phyloP scores from a whole-genome alignment of 2,113 vertebrate genomes.

The Eira barbara region DNA sequence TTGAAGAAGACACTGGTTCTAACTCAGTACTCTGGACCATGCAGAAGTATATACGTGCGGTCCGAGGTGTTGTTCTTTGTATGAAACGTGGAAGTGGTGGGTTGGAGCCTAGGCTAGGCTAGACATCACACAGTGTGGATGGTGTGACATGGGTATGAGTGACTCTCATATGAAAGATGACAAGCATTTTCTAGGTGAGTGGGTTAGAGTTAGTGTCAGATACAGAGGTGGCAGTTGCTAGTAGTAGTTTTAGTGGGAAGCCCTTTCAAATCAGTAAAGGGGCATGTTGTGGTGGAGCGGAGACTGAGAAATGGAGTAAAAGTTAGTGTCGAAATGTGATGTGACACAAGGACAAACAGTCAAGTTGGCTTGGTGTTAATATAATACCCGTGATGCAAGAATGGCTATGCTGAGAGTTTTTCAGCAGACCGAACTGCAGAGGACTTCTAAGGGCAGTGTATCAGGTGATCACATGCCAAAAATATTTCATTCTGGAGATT shows the following conservation, averaged over 20 bases:
- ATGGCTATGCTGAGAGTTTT: background rate
- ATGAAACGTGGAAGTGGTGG: background rate
- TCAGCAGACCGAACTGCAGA: slow-evolving; percentile 35
- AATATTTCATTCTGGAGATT: slow-evolving; percentile 56
- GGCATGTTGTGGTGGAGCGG: background rate
- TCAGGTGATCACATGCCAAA: slow-evolving; percentile 57
- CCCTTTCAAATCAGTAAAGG: background rate
- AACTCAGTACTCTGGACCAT: background rate
- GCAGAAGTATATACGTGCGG: background rate
- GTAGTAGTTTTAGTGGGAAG: background rate
- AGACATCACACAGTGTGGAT: background rate
- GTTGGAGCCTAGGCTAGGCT: background rate
- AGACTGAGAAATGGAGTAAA: background rate
- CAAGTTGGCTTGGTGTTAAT: background rate
- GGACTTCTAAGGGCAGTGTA: slow-evolving; percentile 46
- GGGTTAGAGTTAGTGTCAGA: background rate
- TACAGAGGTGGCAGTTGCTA: background rate
- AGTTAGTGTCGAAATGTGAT: background rate
- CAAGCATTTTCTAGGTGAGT: background rate
- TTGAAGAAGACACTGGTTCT: background rate
- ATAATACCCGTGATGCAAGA: background rate
- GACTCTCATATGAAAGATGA: background rate
- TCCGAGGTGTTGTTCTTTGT: background rate
- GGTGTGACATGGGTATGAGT: background rate
- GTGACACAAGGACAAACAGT: background rate